A percentile compares a stretch with the other conserved stretches of the same genome.
Evolutionary conservation across 1,140 invertebrate genomes (phyloP).

Genomic region (Mya arenaria): DNA sequence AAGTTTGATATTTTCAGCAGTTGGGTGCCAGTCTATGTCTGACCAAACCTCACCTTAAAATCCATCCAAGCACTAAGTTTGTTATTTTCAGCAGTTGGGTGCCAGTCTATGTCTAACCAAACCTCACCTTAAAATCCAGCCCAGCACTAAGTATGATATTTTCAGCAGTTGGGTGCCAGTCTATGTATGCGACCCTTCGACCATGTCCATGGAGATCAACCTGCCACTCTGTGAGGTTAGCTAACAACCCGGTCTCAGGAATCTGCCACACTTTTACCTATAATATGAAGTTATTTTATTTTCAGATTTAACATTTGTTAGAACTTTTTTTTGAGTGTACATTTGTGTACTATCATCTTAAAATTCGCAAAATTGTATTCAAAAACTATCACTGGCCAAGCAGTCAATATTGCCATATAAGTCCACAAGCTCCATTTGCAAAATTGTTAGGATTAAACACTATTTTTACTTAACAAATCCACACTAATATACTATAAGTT

Average conservation of each 20-base stretch:
- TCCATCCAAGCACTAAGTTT: slow-evolving; percentile 80
- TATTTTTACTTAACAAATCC: too few species aligned
- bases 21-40: slow-evolving; percentile 81
- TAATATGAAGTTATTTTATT: slow-evolving; percentile 32
- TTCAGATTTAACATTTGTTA: too few species aligned
- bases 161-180: slow-evolving; percentile 81
- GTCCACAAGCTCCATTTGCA: too few species aligned
- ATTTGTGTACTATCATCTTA: too few species aligned
- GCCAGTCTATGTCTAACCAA: slow-evolving; percentile 82
- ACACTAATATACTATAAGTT: too few species aligned
- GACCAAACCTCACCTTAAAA: slow-evolving; percentile 75
- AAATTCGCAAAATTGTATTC: too few species aligned
- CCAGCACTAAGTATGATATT: slow-evolving; percentile 80
- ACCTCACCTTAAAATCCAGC: slow-evolving; percentile 77
- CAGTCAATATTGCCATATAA: too few species aligned
- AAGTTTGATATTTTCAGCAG: slow-evolving; percentile 79
- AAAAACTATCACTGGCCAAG: too few species aligned
- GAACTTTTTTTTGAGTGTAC: too few species aligned
- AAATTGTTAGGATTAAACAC: too few species aligned
- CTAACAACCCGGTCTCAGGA: slow-evolving; percentile 73
- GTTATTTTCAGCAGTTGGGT: slow-evolving; percentile 80
- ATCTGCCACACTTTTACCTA: slow-evolving; percentile 80
- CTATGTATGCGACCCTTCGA: slow-evolving; percentile 77
- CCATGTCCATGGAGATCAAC: slow-evolving; percentile 80
- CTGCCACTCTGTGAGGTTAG: slow-evolving; percentile 76